Percentiles rank a stretch among this genome's conserved stretches.
These are phyloP conservation scores for Pelusios castaneus DNA, from an alignment of 2,113 vertebrate genomes.

Conservation along the genomic window DNA sequence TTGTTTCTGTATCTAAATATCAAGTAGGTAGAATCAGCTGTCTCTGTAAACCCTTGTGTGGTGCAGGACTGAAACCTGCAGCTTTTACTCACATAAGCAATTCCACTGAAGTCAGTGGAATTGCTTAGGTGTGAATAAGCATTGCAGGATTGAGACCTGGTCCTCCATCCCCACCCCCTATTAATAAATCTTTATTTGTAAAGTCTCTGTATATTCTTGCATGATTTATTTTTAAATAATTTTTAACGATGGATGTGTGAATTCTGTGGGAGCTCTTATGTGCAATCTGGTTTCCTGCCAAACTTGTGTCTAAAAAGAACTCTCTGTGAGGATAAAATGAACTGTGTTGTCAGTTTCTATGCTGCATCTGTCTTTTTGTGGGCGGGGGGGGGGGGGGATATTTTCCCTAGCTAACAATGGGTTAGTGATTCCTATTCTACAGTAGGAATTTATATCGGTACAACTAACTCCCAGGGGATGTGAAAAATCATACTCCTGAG, in stretches of 20 bases:
- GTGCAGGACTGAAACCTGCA: rapidly evolving
- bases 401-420: neutral
- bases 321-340: neutral
- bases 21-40: neutral
- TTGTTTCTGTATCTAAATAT: neutral
- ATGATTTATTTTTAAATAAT: rapidly evolving
- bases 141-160: neutral
- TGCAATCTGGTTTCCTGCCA: neutral
- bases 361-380: neutral
- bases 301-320: neutral
- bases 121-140: rapidly evolving
- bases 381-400: neutral
- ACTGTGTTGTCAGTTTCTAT: rapidly evolving
- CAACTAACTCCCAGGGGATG: neutral
- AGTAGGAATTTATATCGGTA: neutral
- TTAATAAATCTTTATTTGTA: neutral
- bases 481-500: neutral
- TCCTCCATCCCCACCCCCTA: neutral
- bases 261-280: neutral
- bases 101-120: neutral
- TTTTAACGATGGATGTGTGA: neutral
- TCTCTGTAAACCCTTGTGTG: neutral
- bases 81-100: neutral
- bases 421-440: neutral
- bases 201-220: neutral